Conservation (phyloP, 1,140 invertebrate species). For the Himalopsyche phryganea region DNA sequence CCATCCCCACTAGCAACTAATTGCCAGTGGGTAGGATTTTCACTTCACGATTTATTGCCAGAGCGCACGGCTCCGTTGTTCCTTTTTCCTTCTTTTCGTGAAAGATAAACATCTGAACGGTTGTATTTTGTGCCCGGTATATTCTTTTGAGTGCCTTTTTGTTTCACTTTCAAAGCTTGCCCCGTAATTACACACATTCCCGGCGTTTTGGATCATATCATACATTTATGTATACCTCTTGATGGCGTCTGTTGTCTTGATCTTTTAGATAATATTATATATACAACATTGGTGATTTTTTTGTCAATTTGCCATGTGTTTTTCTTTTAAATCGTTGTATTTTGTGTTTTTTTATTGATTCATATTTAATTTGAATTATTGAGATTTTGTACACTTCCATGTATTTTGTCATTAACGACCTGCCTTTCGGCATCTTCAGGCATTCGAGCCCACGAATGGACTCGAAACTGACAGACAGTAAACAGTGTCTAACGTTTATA, state of each 20-base stretch:
- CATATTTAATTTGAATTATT: too few relatives aligned
- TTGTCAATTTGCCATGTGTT: background rate
- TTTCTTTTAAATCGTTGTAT: too few relatives aligned
- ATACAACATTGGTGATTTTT: too few relatives aligned
- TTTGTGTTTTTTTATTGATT: too few relatives aligned
- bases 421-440: too few relatives aligned
- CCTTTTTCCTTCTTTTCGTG: constrained; percentile 16
- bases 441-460: too few relatives aligned
- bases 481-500: too few relatives aligned
- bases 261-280: too few relatives aligned
- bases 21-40: constrained; percentile 34
- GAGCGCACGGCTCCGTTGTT: constrained; percentile 16
- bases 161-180: constrained; percentile 9
- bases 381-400: too few relatives aligned
- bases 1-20: constrained; percentile 27
- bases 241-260: background rate
- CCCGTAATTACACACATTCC: constrained; percentile 1
- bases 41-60: constrained; percentile 31
- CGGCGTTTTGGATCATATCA: background rate
- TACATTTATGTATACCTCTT: background rate
- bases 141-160: constrained; percentile 2
- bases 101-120: constrained; percentile 23
- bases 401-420: too few relatives aligned
- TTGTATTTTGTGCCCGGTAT: background rate
- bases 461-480: too few relatives aligned